Base-by-base conservation (phyloP, 2,888 invertebrate genomes). In the Andricus quercusramuli region DNA sequence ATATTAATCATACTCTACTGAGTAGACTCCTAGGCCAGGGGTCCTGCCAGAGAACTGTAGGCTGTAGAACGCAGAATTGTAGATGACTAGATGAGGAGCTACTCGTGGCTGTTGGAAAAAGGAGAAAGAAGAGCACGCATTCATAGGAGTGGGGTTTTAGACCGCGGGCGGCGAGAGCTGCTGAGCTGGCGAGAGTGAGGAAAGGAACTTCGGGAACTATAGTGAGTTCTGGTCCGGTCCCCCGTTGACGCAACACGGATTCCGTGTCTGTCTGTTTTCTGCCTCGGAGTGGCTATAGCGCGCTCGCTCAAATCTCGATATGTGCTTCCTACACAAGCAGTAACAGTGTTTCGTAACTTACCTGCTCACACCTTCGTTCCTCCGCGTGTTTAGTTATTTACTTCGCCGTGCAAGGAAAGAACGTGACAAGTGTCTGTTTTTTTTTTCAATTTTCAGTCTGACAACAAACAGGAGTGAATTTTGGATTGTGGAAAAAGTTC, bases 91-190 rank as follows among this genome's bases (percentile, higher is more conserved):
- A 37, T 37, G 37, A 37, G 32, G 32, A 32, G 37, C 8, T 8
- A 8, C 29, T 29, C 0, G 4, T 37, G 8, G 37, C 44, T 44
- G 44, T 13, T 44, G 44, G 44, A 13, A 44, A 44, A 44, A 44
- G 44, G 44, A 44, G 44, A 56, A 56, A 56, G 56, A 56, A 56
- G 56, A n/a, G 56, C 56, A 56, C 56, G 56, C 56, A 56, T 56
- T 56, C n/a, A n/a, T n/a, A 20, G 56, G 56, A 20, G 56, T 17
- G 56, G 56, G 56, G 56, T 44, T 20, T 56, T 17, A 56, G 56
- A 8, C 56, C n/a, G 56, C 56, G 56, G 56, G n/a, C 56, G n/a
- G 20, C n/a, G 56, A n/a, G n/a, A 56, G 56, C n/a, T n/a, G 56
- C 11, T 56, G 37, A n/a, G 56, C 20, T 20, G n/a, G 56, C 56